These are phyloP conservation scores for Nothobranchius kuhntae DNA, from an alignment of 2,113 vertebrate species.

Conservation along the genomic window DNA sequence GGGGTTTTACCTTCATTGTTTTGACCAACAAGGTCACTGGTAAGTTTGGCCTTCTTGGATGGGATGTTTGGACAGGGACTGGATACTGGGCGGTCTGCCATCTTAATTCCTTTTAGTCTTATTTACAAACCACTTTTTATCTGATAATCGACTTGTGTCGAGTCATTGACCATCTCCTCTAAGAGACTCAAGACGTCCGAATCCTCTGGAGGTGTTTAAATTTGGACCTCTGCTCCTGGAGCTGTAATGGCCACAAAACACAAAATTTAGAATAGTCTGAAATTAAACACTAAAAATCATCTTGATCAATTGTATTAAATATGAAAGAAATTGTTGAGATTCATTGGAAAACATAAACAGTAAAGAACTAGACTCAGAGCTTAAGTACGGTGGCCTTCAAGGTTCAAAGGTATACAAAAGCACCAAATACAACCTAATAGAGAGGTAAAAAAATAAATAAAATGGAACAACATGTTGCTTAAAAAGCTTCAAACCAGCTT, in stretches of 20 bases:
- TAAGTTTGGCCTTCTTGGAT: conserved; percentile 82
- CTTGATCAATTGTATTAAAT: not conserved
- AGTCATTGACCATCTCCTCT: conserved; percentile 23
- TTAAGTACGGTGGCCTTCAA: too few relatives aligned
- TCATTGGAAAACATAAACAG: too few relatives aligned
- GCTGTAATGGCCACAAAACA: conserved; percentile 33
- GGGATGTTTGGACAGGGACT: conserved; percentile 73
- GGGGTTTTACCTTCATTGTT: conserved; percentile 3
- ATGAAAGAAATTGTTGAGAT: too few relatives aligned
- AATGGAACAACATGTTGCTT: too few relatives aligned
- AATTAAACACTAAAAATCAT: not conserved
- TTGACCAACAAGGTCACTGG: conserved; percentile 38
- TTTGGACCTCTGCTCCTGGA: conserved; percentile 13
- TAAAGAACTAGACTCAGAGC: too few relatives aligned
- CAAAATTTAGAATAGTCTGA: not conserved
- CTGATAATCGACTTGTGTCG: conserved; percentile 5
- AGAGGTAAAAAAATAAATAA: too few relatives aligned
- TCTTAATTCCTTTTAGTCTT: conserved; percentile 37
- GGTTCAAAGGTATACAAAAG: too few relatives aligned
- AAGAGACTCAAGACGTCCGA: conserved; percentile 26
- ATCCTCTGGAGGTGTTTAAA: conserved; percentile 13
- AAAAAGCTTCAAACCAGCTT: too few relatives aligned
- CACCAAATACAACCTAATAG: too few relatives aligned
- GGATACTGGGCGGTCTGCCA: conserved; percentile 54
- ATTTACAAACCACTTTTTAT: conserved; percentile 67